These are phyloP conservation scores for Esox niger DNA, from an alignment of 2,113 vertebrate genomes.

Conservation along the genomic window DNA sequence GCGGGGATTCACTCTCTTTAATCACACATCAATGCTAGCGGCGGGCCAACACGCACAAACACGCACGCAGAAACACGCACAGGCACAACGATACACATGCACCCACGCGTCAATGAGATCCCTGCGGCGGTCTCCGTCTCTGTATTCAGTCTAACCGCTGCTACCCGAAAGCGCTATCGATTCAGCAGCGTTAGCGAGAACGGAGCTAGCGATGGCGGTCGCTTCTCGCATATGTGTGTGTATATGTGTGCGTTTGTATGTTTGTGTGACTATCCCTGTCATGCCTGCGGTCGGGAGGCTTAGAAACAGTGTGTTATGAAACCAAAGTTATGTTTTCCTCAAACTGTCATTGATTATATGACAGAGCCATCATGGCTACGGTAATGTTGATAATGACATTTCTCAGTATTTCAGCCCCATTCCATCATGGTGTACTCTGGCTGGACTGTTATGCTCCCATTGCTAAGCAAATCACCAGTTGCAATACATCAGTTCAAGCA, in stretches of 20 bases:
- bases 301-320: slow-evolving; percentile 4
- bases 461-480: neutral
- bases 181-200: slow-evolving; percentile 42
- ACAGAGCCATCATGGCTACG: slow-evolving; percentile 44
- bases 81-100: too few species aligned
- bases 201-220: slow-evolving; percentile 42
- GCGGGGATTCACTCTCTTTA: slow-evolving; percentile 62
- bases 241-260: too few species aligned
- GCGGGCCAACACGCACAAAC: slow-evolving; percentile 36
- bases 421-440: too few species aligned
- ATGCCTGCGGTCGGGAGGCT: neutral
- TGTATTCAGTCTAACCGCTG: slow-evolving; percentile 64
- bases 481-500: neutral
- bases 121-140: slow-evolving; percentile 41
- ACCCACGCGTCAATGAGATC: slow-evolving; percentile 61
- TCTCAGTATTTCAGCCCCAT: too few species aligned
- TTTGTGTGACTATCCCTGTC: too few species aligned
- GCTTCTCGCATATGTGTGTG: neutral
- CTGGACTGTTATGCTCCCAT: neutral
- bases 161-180: slow-evolving; percentile 57
- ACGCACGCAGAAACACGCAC: too few species aligned
- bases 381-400: too few species aligned
- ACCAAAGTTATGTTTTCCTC: slow-evolving; percentile 57
- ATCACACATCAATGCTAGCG: slow-evolving; percentile 67
- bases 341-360: slow-evolving; percentile 62